phyloP scores from a whole-genome alignment of 1,140 invertebrate species.

The Uloborus diversus region DNA sequence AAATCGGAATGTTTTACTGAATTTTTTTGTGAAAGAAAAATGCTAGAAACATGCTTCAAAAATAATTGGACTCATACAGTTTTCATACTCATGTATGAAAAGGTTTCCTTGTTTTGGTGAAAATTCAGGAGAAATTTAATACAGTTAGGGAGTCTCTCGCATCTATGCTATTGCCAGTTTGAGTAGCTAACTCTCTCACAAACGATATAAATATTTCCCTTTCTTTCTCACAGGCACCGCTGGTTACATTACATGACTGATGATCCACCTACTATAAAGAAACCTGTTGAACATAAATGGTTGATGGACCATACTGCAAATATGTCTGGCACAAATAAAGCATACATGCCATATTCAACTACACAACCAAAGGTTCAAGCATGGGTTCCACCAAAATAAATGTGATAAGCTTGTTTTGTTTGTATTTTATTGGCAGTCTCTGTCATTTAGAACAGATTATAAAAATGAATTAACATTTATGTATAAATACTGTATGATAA shows the following conservation, averaged over 20 bases:
- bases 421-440: not conserved
- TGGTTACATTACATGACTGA: slow-evolving; percentile 89
- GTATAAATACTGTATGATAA: too few relatives aligned
- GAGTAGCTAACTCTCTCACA: too few relatives aligned
- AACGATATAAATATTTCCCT: not conserved
- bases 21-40: too few relatives aligned
- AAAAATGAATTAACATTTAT: not conserved
- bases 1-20: too few relatives aligned
- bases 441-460: not conserved
- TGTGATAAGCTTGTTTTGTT: not conserved
- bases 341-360: slow-evolving; percentile 90
- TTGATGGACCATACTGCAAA: slow-evolving; percentile 86
- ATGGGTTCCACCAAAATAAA: slow-evolving; percentile 74
- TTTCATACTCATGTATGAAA: too few relatives aligned
- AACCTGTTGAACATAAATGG: slow-evolving; percentile 77
- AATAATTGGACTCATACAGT: too few relatives aligned
- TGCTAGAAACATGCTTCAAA: too few relatives aligned
- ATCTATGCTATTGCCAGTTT: too few relatives aligned
- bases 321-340: slow-evolving; percentile 75
- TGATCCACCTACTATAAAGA: slow-evolving; percentile 71
- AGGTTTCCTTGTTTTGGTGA: too few relatives aligned
- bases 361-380: slow-evolving; percentile 83
- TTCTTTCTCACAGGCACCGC: slow-evolving; percentile 65
- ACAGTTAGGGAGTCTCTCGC: too few relatives aligned
- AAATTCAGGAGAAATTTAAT: too few relatives aligned